Evolutionary conservation across 2,888 invertebrate species (phyloP).

Genomic region (Diabrotica balteata): DNA sequence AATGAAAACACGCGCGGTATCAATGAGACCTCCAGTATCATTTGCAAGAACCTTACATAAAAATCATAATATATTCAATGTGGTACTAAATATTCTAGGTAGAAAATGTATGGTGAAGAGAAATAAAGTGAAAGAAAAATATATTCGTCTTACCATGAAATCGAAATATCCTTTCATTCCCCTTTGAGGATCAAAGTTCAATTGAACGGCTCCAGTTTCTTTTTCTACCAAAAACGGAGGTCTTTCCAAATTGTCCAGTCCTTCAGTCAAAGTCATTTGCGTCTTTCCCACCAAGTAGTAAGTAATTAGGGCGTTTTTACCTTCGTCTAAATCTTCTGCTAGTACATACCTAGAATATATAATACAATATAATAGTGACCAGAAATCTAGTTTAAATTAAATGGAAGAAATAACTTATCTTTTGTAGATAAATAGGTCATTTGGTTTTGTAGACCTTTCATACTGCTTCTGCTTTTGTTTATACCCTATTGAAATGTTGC

Average conservation of each 20-base stretch:
- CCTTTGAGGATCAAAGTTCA: conserved; percentile 95
- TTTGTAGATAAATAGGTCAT: too few species aligned
- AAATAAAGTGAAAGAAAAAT: not conserved
- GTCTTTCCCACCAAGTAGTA: conserved; percentile 83
- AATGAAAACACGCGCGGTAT: conserved; percentile 87
- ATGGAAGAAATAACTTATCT: too few species aligned
- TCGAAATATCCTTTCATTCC: conserved; percentile 98
- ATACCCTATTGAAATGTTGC: too few species aligned
- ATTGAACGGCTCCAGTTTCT: conserved; percentile 81
- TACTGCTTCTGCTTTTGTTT: too few species aligned
- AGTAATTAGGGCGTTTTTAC: conserved; percentile 74
- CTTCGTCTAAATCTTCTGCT: conserved; percentile 81
- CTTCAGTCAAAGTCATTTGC: conserved; percentile 84
- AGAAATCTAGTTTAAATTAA: too few species aligned
- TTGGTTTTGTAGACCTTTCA: too few species aligned
- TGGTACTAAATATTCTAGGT: too few species aligned
- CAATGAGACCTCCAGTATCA: conserved; percentile 82
- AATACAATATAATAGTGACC: too few species aligned
- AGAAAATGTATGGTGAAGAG: too few species aligned
- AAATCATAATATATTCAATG: not conserved
- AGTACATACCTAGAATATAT: conserved; percentile 46
- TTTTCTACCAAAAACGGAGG: conserved; percentile 84
- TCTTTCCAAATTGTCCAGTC: conserved; percentile 79
- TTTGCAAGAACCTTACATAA: conserved; percentile 75
- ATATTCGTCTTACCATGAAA: conserved; percentile 68